Evolutionary conservation across 2,113 vertebrate species (phyloP).

Genomic region (Hirundichthys speculiger): DNA sequence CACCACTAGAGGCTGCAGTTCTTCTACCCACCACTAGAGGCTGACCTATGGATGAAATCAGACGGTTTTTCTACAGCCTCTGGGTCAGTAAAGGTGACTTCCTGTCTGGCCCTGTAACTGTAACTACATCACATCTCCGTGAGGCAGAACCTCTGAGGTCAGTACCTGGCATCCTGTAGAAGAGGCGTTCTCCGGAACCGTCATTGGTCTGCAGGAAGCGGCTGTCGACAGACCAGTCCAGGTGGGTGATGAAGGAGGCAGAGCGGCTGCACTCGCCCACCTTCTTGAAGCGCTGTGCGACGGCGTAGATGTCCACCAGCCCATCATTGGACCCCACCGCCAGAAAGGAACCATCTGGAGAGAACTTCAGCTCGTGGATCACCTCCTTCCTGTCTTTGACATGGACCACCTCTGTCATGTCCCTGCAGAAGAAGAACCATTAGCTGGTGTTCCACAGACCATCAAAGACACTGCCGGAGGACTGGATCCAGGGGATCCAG

Average conservation of each 20-base stretch:
- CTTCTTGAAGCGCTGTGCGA: constrained; percentile 95
- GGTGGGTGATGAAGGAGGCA: constrained; percentile 93
- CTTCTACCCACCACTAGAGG: too few species aligned
- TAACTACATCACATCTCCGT: too few species aligned
- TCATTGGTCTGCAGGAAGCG: constrained; percentile 96
- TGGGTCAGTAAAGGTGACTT: too few species aligned
- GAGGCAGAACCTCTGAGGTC: neutral
- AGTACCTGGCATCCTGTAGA: constrained; percentile 97
- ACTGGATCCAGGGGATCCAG: neutral
- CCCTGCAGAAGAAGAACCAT: constrained; percentile 75
- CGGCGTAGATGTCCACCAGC: constrained; percentile 91
- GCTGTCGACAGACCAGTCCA: constrained; percentile 97
- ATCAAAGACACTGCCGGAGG: neutral
- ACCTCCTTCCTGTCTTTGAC: constrained; percentile 98
- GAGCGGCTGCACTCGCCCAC: constrained; percentile 94
- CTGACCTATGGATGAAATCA: too few species aligned
- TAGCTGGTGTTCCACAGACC: neutral
- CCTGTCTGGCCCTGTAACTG: too few species aligned
- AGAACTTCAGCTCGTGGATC: constrained; percentile 98
- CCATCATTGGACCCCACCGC: constrained; percentile 97
- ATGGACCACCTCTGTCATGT: constrained; percentile 99
- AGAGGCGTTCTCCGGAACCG: constrained; percentile 89
- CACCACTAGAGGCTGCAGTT: too few species aligned
- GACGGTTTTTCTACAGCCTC: too few species aligned
- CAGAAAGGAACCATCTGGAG: constrained; percentile 92